Percentiles rank a stretch among this genome's conserved stretches.
phyloP scores from a whole-genome alignment of 2,888 invertebrate species.

The Podotricha telesiphe region DNA sequence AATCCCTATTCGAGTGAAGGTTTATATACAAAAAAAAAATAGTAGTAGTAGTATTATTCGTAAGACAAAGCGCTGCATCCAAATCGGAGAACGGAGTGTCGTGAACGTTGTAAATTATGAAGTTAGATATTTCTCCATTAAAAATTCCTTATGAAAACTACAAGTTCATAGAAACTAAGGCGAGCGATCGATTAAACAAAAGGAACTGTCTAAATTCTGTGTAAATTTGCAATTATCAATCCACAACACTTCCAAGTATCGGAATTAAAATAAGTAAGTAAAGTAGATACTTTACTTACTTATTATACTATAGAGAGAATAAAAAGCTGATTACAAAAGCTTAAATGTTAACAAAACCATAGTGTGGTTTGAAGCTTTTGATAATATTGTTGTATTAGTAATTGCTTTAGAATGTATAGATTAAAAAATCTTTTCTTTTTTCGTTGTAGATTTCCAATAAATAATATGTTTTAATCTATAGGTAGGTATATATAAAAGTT shows the following conservation, averaged over 20 bases:
- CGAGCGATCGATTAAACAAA: not conserved
- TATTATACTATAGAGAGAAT: constrained; percentile 6
- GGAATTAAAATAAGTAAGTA: not conserved
- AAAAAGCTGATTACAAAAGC: constrained; percentile 24
- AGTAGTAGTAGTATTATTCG: too few relatives aligned
- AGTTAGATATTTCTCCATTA: too few relatives aligned
- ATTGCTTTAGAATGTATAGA: constrained; percentile 25
- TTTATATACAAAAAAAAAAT: too few relatives aligned
- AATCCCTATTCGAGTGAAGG: too few relatives aligned
- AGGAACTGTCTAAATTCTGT: not conserved
- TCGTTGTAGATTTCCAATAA: too few relatives aligned
- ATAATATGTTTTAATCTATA: too few relatives aligned
- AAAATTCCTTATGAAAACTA: not conserved
- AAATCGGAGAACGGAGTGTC: too few relatives aligned
- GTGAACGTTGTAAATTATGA: too few relatives aligned
- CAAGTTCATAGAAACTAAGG: not conserved
- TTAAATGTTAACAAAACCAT: constrained; percentile 26
- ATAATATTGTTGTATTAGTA: constrained; percentile 31
- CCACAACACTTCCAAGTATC: constrained; percentile 1
- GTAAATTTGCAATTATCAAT: not conserved
- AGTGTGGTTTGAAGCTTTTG: constrained; percentile 34
- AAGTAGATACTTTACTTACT: too few relatives aligned
- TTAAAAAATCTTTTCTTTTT: constrained; percentile 3
- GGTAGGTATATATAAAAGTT: too few relatives aligned
- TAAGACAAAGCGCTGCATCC: too few relatives aligned